Conservation (phyloP, 2,797 vertebrate species). For the Podargus strigoides region DNA sequence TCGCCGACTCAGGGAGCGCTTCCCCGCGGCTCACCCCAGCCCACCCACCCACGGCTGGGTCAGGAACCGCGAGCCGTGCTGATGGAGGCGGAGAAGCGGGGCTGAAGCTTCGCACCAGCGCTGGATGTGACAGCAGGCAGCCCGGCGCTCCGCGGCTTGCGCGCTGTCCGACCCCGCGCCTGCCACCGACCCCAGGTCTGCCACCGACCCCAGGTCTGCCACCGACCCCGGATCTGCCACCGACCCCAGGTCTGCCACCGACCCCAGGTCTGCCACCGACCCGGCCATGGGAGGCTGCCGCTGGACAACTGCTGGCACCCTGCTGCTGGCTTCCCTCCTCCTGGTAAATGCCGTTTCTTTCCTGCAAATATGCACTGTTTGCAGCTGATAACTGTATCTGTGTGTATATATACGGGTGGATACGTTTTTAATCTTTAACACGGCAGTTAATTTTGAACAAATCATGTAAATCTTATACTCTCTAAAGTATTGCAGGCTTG, state of each 20-base stretch:
- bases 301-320: conserved; percentile 70
- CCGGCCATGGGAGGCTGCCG: conserved; percentile 79
- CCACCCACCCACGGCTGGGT: conserved; percentile 62
- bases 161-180: conserved; percentile 13
- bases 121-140: conserved; percentile 73
- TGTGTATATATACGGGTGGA: background rate
- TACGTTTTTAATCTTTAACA: background rate
- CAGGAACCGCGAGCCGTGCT: conserved; percentile 69
- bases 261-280: conserved; percentile 38
- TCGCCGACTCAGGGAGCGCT: conserved; percentile 75
- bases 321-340: conserved; percentile 78
- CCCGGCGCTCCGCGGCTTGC: conserved; percentile 19
- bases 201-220: no score
- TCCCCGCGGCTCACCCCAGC: conserved; percentile 65
- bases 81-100: conserved; percentile 67
- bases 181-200: conserved; percentile 40
- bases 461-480: background rate
- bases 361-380: background rate
- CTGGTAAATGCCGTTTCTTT: conserved; percentile 81
- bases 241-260: no score
- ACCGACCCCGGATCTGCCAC: conserved; percentile 45
- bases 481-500: background rate
- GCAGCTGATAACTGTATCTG: background rate
- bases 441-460: background rate
- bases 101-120: conserved; percentile 46